phyloP scores from a whole-genome alignment of 1,140 invertebrate genomes.

The Lepidurus couesii region DNA sequence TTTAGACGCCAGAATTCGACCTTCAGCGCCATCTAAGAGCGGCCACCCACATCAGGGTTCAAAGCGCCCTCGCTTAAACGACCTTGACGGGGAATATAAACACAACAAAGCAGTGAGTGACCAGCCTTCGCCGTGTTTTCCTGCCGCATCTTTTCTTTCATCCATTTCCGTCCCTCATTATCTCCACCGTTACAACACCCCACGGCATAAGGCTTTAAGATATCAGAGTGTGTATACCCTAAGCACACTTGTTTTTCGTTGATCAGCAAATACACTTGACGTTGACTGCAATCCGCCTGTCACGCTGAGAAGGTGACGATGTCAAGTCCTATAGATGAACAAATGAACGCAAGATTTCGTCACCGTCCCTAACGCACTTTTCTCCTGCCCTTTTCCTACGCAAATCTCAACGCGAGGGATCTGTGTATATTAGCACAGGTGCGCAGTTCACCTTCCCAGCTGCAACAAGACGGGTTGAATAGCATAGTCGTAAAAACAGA shows the following conservation, averaged over 20 bases:
- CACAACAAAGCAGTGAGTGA: background rate
- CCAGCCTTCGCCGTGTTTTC: background rate
- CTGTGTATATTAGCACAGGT: slow-evolving; percentile 2
- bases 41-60: background rate
- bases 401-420: background rate
- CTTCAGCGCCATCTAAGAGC: background rate
- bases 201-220: background rate
- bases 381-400: no score
- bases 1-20: background rate
- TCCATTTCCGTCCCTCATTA: background rate
- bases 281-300: background rate
- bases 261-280: background rate
- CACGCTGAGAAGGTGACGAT: background rate
- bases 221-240: background rate
- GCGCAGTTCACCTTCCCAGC: background rate
- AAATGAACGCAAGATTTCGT: background rate
- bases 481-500: background rate
- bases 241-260: background rate
- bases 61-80: background rate
- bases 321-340: background rate
- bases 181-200: background rate
- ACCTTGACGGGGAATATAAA: background rate
- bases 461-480: background rate
- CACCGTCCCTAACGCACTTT: no score
- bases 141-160: background rate